Evolutionary conservation across 2,797 vertebrate genomes (phyloP).

Genomic region (Pelobates cultripes): DNA sequence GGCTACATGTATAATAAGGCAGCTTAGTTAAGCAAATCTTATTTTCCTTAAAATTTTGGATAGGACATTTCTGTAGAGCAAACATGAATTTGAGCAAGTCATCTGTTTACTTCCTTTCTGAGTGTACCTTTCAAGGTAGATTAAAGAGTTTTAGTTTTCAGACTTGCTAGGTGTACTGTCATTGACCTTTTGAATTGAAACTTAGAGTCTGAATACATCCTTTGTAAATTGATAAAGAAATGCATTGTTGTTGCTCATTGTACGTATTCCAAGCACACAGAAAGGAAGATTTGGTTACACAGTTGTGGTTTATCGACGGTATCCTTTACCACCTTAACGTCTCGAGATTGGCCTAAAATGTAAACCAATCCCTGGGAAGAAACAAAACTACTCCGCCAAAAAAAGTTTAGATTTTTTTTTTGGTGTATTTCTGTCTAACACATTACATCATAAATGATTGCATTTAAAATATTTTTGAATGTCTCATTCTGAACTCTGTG

Average conservation of each 20-base stretch:
- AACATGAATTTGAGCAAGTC: background rate
- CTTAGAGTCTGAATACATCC: constrained; percentile 31
- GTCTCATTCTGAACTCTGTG: no score
- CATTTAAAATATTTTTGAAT: no score
- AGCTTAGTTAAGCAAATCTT: no score
- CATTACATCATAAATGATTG: no score
- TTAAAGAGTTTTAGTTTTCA: constrained; percentile 17
- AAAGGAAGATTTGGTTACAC: constrained; percentile 41
- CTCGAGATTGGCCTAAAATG: constrained; percentile 21
- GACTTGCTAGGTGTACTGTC: constrained; percentile 36
- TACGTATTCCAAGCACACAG: constrained; percentile 36
- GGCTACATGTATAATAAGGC: no score
- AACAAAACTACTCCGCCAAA: background rate
- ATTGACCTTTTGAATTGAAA: constrained; percentile 39
- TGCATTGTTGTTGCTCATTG: constrained; percentile 45
- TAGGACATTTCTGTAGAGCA: no score
- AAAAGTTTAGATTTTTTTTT: background rate
- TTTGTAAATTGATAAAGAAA: constrained; percentile 40
- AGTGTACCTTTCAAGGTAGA: background rate
- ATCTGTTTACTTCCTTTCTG: background rate
- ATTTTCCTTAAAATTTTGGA: no score
- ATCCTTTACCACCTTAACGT: constrained; percentile 16
- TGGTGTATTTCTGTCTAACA: background rate
- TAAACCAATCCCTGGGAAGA: constrained; percentile 30
- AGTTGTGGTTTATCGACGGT: constrained; percentile 37